Evolutionary conservation across 1,140 invertebrate species (phyloP).

Genomic region (Ptiloglossa arizonensis): DNA sequence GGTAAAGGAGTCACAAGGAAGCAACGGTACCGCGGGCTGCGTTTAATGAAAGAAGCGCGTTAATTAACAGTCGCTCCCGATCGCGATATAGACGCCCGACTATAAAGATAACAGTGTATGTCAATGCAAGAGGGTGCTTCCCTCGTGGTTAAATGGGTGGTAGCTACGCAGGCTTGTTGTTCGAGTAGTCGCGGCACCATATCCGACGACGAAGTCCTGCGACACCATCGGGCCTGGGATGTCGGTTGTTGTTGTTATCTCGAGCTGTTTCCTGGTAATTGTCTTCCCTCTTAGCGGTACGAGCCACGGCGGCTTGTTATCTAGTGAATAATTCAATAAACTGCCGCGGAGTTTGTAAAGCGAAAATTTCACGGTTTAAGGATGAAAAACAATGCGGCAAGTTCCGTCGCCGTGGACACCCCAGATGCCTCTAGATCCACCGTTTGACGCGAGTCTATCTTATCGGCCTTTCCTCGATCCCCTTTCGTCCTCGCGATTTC

Average conservation of each 20-base stretch:
- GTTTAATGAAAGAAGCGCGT: constrained; percentile 62
- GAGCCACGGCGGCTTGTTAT: constrained; percentile 64
- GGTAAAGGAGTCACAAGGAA: neutral
- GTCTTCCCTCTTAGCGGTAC: constrained; percentile 66
- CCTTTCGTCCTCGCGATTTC: neutral
- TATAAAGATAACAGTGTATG: constrained; percentile 66
- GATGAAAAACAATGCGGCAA: constrained; percentile 60
- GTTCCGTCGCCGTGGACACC: neutral
- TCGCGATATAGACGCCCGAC: constrained; percentile 60
- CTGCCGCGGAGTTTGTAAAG: constrained; percentile 63
- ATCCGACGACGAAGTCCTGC: constrained; percentile 61
- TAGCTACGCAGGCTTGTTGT: constrained; percentile 43
- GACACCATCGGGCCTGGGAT: constrained; percentile 55
- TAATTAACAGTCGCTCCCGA: constrained; percentile 63
- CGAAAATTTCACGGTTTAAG: constrained; percentile 70
- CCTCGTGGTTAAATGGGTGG: constrained; percentile 42
- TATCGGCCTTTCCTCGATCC: neutral
- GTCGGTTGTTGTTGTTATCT: constrained; percentile 72
- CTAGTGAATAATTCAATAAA: constrained; percentile 75
- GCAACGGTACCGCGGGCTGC: neutral
- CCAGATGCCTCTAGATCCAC: neutral
- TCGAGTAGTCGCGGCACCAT: constrained; percentile 54
- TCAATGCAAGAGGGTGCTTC: constrained; percentile 28
- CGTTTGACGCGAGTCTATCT: constrained; percentile 35
- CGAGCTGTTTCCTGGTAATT: constrained; percentile 74